Evolutionary conservation across 2,797 vertebrate genomes (phyloP), one percentile per base, ranked within the genome.

Genomic region (Centroberyx gerrardi): DNA sequence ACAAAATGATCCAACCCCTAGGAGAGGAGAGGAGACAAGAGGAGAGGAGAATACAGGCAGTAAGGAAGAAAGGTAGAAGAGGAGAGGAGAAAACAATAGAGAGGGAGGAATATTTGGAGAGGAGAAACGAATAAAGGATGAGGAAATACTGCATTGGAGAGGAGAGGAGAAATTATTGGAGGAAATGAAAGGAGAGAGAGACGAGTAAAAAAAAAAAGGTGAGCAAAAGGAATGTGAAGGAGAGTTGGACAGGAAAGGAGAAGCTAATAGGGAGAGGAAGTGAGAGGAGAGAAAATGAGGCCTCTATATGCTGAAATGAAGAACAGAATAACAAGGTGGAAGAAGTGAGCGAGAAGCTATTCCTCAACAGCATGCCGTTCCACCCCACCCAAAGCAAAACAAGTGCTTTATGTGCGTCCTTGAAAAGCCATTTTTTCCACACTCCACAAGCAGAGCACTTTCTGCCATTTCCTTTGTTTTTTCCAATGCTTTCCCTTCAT

Each of bases 81-180:
- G 8, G 36, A 38, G 36, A 38, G 8, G 36, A 8, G 36, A 8
- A 8, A 1, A 1, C 1, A 9, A 22, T 22, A 22, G 22, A 22
- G 22, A 62, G 52, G 27, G 56, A 76, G 44, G 58, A 64, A 48
- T 12, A 31, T 22, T 15, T 46, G 29, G 10, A 48, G n/a, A 36
- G 29, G 18, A 53, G 18, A 46, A 18, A 42, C 60, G 75, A 14
- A 38, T 52, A 38, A 31, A 54, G 48, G 71, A 72, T 36, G 31
- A 2, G 9, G 10, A 42, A 10, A 42, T 42, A 38, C 8, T 22
- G 22, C 22, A 22, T 22, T 22, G 22, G 17, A 14, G n/a, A 54
- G 27, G 13, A 8, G 9, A 40, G 40, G 10, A 42, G 9, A 10
- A 40, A 63, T 38, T 31, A 13, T 56, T 36, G 10, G 40, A 42